Evolutionary conservation across 2,888 invertebrate genomes (phyloP).

Genomic region (Bursaphelenchus okinawaensis): DNA sequence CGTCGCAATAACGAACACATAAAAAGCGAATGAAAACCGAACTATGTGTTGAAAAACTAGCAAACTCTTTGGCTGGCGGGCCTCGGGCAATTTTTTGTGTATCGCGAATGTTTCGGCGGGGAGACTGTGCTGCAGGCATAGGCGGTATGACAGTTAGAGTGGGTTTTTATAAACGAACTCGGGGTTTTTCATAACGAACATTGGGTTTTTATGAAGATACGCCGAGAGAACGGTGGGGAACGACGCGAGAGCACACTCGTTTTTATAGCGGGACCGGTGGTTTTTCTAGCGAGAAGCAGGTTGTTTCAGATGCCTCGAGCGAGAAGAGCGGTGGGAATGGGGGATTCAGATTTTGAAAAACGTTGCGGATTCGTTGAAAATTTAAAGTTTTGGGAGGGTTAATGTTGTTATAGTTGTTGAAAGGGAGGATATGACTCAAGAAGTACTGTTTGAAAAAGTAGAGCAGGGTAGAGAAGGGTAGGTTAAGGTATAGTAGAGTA

Average conservation of each 20-base stretch:
- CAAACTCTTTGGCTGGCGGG: no score
- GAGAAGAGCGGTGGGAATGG: background rate
- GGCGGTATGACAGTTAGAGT: background rate
- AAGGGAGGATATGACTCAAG: no score
- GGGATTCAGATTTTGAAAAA: no score
- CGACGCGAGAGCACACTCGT: background rate
- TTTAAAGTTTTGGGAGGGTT: no score
- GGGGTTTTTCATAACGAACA: background rate
- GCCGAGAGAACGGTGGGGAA: background rate
- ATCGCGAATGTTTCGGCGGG: no score
- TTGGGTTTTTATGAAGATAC: background rate
- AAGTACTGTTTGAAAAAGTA: no score
- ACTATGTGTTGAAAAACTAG: no score
- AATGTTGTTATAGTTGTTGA: no score
- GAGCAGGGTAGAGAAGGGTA: no score
- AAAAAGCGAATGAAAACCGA: background rate
- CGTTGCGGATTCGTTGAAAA: no score
- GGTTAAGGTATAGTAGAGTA: no score
- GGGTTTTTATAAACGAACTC: background rate
- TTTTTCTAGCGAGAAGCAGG: background rate
- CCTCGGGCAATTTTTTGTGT: background rate
- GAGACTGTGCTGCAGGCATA: no score
- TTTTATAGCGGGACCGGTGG: background rate
- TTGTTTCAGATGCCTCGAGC: background rate
- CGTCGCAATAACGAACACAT: background rate